Base-by-base conservation (phyloP, 2,113 vertebrate species). In the Cephalopterus ornatus region DNA sequence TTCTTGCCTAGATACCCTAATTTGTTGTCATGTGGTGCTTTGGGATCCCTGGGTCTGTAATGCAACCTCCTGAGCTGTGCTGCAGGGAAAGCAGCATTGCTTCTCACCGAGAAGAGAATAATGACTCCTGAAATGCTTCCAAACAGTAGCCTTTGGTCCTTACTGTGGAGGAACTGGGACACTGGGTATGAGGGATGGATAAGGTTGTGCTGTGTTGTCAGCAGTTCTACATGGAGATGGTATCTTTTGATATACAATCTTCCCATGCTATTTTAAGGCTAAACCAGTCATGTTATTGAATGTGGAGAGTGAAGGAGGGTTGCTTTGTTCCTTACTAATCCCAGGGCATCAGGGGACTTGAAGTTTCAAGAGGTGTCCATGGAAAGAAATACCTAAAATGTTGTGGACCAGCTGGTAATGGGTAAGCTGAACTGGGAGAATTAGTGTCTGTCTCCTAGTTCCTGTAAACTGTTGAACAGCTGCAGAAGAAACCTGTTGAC, bases 211-310 rank as follows among this genome's bases (percentile, higher is more conserved):
- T 82, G 30, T 42, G 26, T 5, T 46, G 33, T 37, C 62, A 72
- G 75, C 68, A 80, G 68, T 15, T 52, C 41, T 52, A 0, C 19
- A 0, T 18, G 37, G 42, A 30, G 10, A 12, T 4, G 61, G 30
- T 10, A 0, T 73, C 35, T 47, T 37, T 11, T 6, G 30, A 3
- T 11, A 8, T 13, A 3, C 23, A 12, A 13, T 24, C 19, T 46
- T 35, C 18, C 20, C 0, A 1, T 65, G 49, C 32, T 62, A 1
- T 49, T 86, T 62, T 12, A 62, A 32, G 65, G 47, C 42, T 55
- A 28, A 75, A 21, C 8, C 50, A 28, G 11, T 21, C 9, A 0
- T 12, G 39, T 59, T 70, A 14, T 3, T 78, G 42, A 44, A 4
- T 4, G 6, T 68, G 50, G n/a, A 4, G 49, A 17, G 1, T 3